Percentiles rank a stretch among this genome's conserved stretches.
phyloP scores from a whole-genome alignment of 2,888 invertebrate species.

The Octodonta nipae region DNA sequence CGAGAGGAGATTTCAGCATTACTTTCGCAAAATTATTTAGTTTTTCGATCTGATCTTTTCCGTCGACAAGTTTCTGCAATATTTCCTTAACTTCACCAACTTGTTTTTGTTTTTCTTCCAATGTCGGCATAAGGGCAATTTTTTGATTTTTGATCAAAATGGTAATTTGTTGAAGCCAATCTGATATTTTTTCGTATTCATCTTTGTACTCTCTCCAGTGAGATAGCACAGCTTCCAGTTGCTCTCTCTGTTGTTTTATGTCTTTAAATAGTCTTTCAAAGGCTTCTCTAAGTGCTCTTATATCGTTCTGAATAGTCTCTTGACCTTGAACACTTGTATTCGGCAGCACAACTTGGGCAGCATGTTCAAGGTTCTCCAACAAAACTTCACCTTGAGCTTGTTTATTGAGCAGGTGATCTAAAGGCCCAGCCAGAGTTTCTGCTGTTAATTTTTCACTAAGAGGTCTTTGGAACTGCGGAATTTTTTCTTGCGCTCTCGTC shows the following conservation, averaged over 20 bases:
- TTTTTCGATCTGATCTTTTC: constrained; percentile 68
- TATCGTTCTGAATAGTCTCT: constrained; percentile 68
- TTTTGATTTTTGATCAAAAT: constrained; percentile 84
- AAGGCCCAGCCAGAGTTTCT: constrained; percentile 76
- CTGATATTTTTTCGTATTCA: constrained; percentile 78
- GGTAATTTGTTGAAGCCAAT: constrained; percentile 86
- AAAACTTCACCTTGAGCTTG: constrained; percentile 81
- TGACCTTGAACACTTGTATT: constrained; percentile 72
- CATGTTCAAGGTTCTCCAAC: constrained; percentile 74
- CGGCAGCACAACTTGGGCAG: constrained; percentile 73
- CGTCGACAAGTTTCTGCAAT: constrained; percentile 57
- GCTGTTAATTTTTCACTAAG: constrained; percentile 77
- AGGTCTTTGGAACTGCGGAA: constrained; percentile 71
- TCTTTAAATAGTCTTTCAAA: constrained; percentile 77
- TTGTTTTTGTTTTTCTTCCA: constrained; percentile 73
- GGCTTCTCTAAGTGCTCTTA: constrained; percentile 69
- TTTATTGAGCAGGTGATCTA: constrained; percentile 73
- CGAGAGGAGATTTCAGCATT: constrained; percentile 68
- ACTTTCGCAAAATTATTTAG: constrained; percentile 68
- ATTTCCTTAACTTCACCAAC: constrained; percentile 69
- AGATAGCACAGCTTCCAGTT: constrained; percentile 64
- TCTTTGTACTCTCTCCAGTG: constrained; percentile 87
- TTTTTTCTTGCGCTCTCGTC: constrained; percentile 72
- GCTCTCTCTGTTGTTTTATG: constrained; percentile 70
- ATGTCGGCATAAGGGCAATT: constrained; percentile 62